Percentiles rank a stretch among this genome's conserved stretches.
These are phyloP conservation scores for Temnothorax rugatulus DNA, from an alignment of 2,888 invertebrate species.

Conservation along the genomic window DNA sequence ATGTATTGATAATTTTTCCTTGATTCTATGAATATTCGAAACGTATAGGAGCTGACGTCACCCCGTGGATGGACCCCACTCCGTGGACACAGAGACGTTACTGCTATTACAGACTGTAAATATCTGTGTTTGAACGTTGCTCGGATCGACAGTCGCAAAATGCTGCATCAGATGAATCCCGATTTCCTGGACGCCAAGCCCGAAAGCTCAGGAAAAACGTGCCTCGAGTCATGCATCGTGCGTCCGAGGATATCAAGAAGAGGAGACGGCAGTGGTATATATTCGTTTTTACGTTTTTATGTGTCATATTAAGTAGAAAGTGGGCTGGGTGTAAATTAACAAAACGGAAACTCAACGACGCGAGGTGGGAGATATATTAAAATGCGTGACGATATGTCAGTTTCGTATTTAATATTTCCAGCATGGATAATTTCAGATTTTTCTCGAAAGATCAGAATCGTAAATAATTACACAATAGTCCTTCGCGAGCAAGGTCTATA, in stretches of 20 bases:
- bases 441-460: neutral
- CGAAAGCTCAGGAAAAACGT: slow-evolving; percentile 72
- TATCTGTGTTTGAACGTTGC: neutral
- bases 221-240: slow-evolving; percentile 73
- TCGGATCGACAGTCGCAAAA: slow-evolving; percentile 46
- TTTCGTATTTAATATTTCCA: neutral
- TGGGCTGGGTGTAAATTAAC: neutral
- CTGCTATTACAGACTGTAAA: slow-evolving; percentile 61
- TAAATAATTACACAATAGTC: neutral
- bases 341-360: neutral
- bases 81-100: slow-evolving; percentile 71
- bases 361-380: neutral
- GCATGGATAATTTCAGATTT: neutral
- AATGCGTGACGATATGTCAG: neutral
- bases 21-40: neutral
- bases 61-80: slow-evolving; percentile 69
- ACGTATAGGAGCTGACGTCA: neutral
- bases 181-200: slow-evolving; percentile 73
- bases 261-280: slow-evolving; percentile 73
- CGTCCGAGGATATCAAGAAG: slow-evolving; percentile 67
- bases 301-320: neutral
- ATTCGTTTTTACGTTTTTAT: neutral
- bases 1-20: neutral
- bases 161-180: slow-evolving; percentile 77
- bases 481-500: neutral